A percentile compares a stretch with the other conserved stretches of the same genome.
Evolutionary conservation across 2,797 vertebrate species (phyloP).

Genomic region (Falco rusticolus): DNA sequence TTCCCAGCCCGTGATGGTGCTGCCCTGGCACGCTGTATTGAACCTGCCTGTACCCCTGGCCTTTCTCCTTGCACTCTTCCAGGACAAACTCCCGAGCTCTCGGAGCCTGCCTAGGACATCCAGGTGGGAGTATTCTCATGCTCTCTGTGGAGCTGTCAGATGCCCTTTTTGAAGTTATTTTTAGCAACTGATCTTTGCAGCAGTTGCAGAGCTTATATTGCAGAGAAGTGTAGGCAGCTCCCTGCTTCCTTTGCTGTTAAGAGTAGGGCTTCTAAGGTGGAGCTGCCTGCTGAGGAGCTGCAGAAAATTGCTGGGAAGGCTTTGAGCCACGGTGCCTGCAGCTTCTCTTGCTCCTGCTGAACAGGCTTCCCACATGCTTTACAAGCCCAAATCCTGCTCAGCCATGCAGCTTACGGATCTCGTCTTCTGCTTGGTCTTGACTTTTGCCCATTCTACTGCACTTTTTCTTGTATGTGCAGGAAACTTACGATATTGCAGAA

Average conservation of each 20-base stretch:
- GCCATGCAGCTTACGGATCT: not conserved
- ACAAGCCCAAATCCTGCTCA: not conserved
- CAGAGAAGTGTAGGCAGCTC: conserved; percentile 52
- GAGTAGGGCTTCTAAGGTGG: not conserved
- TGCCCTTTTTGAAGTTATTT: conserved; percentile 71
- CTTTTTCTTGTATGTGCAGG: not conserved
- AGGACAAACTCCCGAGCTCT: not conserved
- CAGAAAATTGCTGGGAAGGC: not conserved
- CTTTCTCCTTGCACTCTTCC: not conserved
- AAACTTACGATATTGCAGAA: not conserved
- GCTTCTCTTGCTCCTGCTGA: not conserved
- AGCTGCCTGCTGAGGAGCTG: conserved; percentile 3
- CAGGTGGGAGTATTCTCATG: conserved; percentile 41
- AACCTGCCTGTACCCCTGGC: not conserved
- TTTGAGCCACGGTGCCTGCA: not conserved
- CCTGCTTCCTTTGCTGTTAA: conserved; percentile 30
- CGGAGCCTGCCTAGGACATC: not conserved
- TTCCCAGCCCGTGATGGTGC: fast-evolving
- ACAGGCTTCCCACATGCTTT: not conserved
- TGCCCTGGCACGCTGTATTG: not conserved
- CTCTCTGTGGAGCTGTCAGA: conserved; percentile 16
- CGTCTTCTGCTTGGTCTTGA: not conserved
- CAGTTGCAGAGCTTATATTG: conserved; percentile 49
- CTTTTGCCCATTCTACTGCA: not conserved
- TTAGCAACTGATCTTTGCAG: conserved; percentile 59